Base-by-base conservation (phyloP, 2,888 invertebrate species). In the Abscondita cerata region DNA sequence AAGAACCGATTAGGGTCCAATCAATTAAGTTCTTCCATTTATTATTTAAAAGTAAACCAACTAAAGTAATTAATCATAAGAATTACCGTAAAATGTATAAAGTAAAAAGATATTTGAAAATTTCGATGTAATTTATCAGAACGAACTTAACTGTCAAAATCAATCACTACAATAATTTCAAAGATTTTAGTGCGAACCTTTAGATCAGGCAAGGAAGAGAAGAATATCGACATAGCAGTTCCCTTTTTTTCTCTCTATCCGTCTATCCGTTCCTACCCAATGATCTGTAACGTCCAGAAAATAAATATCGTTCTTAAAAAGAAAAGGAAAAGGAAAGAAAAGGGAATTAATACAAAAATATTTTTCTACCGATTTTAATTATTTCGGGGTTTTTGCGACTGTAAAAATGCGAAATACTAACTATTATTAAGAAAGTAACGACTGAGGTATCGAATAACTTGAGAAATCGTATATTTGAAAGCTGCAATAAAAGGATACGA, bases 131-230 rank as follows among this genome's bases (percentile, higher is more conserved):
- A 55, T 55, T 55, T 47, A 55, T 55, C 55, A 55, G 36, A 47
- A 36, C 16, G 19, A 52, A 46, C 36, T 25, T 41, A 47, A 38
- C 55, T 55, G 55, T 55, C 55, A 13, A 47, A 55, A 55, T 55
- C 55, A 55, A 55, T 55, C 55, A 55, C 38, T 47, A 55, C 55
- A 55, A 52, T 52, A 57, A 57, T 57, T 44, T 44, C 25, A 50
- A 38, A 57, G 51, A 57, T 57, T 51, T 41, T 50, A 33, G 40
- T 18, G 46, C 41, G 44, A 50, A 41, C 57, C 33, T 48, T 57
- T 57, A 50, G 50, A 57, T 57, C 57, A 57, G 13, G 51, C 6
- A 25, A 51, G 34, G 57, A 25, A 25, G 25, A 25, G 25, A 25
- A 25, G 25, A 25, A 25, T 57, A 57, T 57, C 50, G 57, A 57